Base-by-base conservation (phyloP, 2,888 invertebrate species). In the Lasioglossum calceatum region DNA sequence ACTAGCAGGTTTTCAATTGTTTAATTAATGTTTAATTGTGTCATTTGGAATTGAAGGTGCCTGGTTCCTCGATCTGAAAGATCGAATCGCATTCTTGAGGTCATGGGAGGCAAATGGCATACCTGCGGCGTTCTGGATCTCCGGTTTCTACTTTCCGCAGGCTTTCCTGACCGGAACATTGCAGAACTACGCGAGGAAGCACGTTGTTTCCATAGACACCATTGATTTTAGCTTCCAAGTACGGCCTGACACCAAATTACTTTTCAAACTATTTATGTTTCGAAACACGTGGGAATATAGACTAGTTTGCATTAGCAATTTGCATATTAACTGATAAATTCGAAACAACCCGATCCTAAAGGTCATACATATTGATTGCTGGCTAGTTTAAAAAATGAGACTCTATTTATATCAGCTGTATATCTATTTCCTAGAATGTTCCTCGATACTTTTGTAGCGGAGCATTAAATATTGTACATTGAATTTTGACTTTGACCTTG, bases 101-200 rank as follows among this genome's bases (percentile, higher is more conserved):
- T 94, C 95, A 64, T 98, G 98, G 98, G 96, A 96, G 12, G 95
- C 96, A 27, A 81, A 94, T 0, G 97, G 97, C 14, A 97, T 97
- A 87, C 98, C 98, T 0, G 95, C 96, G 50, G 96, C 97, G 77
- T 98, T 98, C 95, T 98, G 98, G 98, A 97, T 98, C 89, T 98
- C 98, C 0, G 98, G 98, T 0, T 98, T 98, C 95, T 98, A 97
- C 95, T 98, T 98, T 95, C 98, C 98, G 0, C 98, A 98, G 94
- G 98, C 98, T 1, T 98, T 98, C 95, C 96, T 98, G 88, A 98
- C 98, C 0, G 98, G 98, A 36, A 97, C 97, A 0, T 95, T 98
- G 92, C 98, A 98, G 96, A 98, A 98, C 95, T 98, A 96, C 94
- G 98, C 98, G 4, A 96, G 98, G 89, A 97, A 97, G 93, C 96